Evolutionary conservation across 2,113 vertebrate species (phyloP), one percentile per base, ranked within the genome.

Genomic region (Cololabis saira): DNA sequence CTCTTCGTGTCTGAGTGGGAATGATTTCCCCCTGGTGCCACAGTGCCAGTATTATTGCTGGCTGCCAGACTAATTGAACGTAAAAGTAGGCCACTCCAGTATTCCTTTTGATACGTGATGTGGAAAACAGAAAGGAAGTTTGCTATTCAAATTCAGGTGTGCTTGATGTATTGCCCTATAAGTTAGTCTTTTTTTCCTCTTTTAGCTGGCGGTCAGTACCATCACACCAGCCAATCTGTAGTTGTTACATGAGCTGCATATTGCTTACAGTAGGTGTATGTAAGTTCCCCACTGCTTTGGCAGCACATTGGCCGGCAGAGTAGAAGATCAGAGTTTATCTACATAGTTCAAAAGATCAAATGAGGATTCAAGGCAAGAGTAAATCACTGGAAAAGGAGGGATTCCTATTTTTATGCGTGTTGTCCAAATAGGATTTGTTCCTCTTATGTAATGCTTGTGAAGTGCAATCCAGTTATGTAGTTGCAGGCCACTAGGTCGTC

Each of bases 1-100:
- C 80, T 67, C 61, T 70, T 53, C 76, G 71, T 78, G 71, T 81
- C 68, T 78, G 74, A 81, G 67, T 78, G 61, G 64, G 55, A 75
- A 73, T 60, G 61, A 61, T 71, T 63, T 58, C 61, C 64, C 65
- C 59, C 71, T n/a, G 43, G 61, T 76, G 81, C 49, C 59, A 56
- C 61, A 71, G 69, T 77, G 61, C 62, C 61, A 57, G 61, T 49
- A 42, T 81, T 74, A 78, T 18, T 82, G 62, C 74, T 61, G 66
- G 37, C 77, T 67, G 71, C 45, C 54, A 56, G 65, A 45, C 37
- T 79, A 60, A 85, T 77, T 81, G 45, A 78, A 74, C 63, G 22
- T 12, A 49, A 54, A 77, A 73, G 61, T 74, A 58, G 63, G 59
- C 48, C 59, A 49, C 24, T 65, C 45, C 9, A 54, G 57, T 43